Evolutionary conservation across 2,888 invertebrate genomes (phyloP).

Genomic region (Chrysotoxum bicinctum): DNA sequence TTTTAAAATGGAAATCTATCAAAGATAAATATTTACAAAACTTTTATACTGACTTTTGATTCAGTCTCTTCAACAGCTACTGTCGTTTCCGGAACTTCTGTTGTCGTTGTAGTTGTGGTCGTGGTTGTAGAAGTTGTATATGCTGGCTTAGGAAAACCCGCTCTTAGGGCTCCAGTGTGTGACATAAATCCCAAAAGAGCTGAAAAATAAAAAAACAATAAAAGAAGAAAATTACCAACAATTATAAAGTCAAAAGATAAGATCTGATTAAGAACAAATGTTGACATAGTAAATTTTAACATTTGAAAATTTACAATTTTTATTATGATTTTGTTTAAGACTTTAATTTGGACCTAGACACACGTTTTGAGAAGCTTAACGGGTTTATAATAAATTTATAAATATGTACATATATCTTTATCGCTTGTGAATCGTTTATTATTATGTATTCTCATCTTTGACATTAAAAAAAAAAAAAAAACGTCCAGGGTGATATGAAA

Average conservation of each 20-base stretch:
- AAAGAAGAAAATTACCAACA: not conserved
- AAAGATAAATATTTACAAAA: not conserved
- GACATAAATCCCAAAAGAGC: conserved; percentile 83
- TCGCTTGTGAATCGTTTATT: not conserved
- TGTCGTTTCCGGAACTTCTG: conserved; percentile 74
- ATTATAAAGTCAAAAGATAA: not conserved
- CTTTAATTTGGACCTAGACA: not conserved
- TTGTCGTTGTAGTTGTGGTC: conserved; percentile 82
- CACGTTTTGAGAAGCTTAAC: not conserved
- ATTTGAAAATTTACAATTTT: not conserved
- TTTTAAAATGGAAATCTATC: not conserved
- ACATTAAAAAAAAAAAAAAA: conserved; percentile 38
- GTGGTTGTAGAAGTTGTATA: conserved; percentile 79
- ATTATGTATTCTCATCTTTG: conserved; percentile 36
- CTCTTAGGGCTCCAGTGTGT: conserved; percentile 83
- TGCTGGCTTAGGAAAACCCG: conserved; percentile 83
- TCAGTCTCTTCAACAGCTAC: conserved; percentile 74
- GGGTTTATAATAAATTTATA: not conserved
- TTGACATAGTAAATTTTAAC: conserved; percentile 3
- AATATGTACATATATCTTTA: not conserved
- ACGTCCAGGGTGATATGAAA: conserved; percentile 26
- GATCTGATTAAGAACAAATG: not conserved
- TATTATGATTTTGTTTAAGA: not conserved
- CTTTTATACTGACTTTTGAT: conserved; percentile 54
- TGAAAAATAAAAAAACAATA: conserved; percentile 74